phyloP scores from a whole-genome alignment of 2,113 vertebrate species.

The Verasper variegatus region DNA sequence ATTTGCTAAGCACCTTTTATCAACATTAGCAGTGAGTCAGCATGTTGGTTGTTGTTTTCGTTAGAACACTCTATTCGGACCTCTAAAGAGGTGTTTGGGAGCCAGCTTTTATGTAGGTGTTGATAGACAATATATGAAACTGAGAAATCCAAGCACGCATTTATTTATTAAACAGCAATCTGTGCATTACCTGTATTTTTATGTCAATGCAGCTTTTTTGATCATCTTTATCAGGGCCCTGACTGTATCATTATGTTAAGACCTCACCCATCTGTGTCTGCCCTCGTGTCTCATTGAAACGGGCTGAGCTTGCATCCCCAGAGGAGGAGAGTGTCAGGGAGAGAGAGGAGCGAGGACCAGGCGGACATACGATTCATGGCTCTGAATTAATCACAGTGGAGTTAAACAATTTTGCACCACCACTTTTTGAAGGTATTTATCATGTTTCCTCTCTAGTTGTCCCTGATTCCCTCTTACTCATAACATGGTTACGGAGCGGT shows the following conservation, averaged over 20 bases:
- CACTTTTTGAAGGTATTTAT: neutral
- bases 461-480: neutral
- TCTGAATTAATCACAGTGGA: conserved; percentile 1
- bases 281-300: neutral
- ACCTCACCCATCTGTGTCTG: neutral
- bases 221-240: neutral
- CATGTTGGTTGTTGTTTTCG: neutral
- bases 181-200: neutral
- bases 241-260: neutral
- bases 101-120: neutral
- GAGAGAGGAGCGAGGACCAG: neutral
- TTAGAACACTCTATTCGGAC: neutral
- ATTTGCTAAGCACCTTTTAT: neutral
- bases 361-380: neutral
- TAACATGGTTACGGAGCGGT: neutral
- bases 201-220: neutral
- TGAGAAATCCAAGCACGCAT: neutral
- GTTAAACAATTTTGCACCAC: neutral
- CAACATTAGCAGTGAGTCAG: neutral
- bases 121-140: neutral
- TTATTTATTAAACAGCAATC: neutral
- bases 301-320: neutral
- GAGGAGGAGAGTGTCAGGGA: conserved; percentile 2
- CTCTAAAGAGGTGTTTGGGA: too few species aligned
- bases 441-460: neutral